phyloP scores from a whole-genome alignment of 1,140 invertebrate genomes.

The Euura lappo region DNA sequence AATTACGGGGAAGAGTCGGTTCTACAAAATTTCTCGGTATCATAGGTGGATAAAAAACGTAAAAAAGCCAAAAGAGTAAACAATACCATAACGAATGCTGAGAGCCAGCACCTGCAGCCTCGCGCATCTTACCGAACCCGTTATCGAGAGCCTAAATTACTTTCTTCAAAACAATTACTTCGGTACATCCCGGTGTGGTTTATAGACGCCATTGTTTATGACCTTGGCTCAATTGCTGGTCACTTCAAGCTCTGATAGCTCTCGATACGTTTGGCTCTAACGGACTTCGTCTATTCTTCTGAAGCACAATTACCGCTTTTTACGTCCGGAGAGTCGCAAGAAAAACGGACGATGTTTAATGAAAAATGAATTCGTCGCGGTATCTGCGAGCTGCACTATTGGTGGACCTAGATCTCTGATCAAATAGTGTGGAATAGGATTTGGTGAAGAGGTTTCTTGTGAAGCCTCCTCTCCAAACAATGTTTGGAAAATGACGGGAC shows the following conservation, averaged over 20 bases:
- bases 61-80: background rate
- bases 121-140: background rate
- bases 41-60: background rate
- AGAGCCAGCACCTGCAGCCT: background rate
- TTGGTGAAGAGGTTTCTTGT: background rate
- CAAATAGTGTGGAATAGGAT: background rate
- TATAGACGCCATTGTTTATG: too few relatives aligned
- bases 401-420: background rate
- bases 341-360: background rate
- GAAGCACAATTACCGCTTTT: background rate
- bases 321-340: background rate
- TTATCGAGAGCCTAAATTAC: too few relatives aligned
- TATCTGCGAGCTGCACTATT: background rate
- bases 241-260: too few relatives aligned
- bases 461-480: background rate
- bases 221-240: too few relatives aligned
- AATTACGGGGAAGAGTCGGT: slow-evolving; percentile 1
- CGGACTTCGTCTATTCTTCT: too few relatives aligned
- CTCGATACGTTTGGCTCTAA: too few relatives aligned
- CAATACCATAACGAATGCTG: background rate
- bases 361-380: background rate
- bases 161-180: too few relatives aligned
- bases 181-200: too few relatives aligned
- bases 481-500: background rate
- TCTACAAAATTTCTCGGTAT: background rate